Evolutionary conservation across 2,888 invertebrate genomes (phyloP), one percentile per base, ranked within the genome.

Genomic region (Abscondita cerata): DNA sequence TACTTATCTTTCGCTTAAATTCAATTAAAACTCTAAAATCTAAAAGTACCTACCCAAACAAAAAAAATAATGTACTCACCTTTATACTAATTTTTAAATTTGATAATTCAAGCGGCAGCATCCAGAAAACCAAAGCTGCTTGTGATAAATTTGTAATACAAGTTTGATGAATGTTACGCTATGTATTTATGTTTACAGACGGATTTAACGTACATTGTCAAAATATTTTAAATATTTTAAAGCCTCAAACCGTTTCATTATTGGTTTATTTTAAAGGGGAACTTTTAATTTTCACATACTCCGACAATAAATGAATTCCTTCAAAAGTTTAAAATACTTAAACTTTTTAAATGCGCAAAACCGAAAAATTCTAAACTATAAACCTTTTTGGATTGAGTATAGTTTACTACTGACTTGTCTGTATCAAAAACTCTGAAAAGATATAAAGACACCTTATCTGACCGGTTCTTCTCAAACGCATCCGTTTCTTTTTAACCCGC

Each of bases 401-500:
- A 53, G 40, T 62, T 64, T 69, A 62, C 69, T 68, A 78, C 78
- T 78, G 74, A 76, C 71, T 72, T 68, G 67, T 68, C 70, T 64
- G 62, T 59, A 68, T 66, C 54, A 66, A 68, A 67, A 62, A 19
- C 31, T 33, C 8, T 52, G 62, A 72, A 61, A 56, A 70, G 71
- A 70, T 70, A 71, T 70, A 61, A 70, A 72, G 72, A 65, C 72
- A 73, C 73, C 71, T 75, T 75, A 76, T 69, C 69, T 65, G 73
- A 78, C 77, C 77, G 76, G 77, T 77, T 74, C 69, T 64, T 75
- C 74, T 73, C 72, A 66, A 67, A 70, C 68, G 71, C 68, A 63
- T 61, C 53, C 59, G 59, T 48, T 58, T 56, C 52, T 52, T 52
- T 19, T 34, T 44, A 11, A 44, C 18, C 18, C 16, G 18, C 44